phyloP scores from a whole-genome alignment of 2,888 invertebrate genomes.

The Esperia sulphurella region DNA sequence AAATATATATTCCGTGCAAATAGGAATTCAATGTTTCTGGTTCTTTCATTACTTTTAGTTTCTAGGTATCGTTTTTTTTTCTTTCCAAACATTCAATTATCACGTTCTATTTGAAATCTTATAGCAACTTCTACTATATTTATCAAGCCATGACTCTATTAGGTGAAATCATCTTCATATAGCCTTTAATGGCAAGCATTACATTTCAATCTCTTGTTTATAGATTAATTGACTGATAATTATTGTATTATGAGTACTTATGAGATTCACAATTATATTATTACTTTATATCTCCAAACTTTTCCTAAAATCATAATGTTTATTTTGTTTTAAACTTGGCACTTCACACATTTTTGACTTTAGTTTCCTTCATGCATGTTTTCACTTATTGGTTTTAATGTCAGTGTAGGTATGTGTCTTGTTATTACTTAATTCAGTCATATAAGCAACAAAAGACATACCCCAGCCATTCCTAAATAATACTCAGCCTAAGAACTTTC shows the following conservation, averaged over 20 bases:
- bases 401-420: neutral
- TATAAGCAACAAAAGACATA: too few relatives aligned
- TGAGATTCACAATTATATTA: slow-evolving; percentile 15
- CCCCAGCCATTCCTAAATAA: too few relatives aligned
- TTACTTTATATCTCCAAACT: neutral
- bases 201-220: slow-evolving; percentile 28
- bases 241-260: slow-evolving; percentile 17
- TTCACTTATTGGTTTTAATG: too few relatives aligned
- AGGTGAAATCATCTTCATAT: slow-evolving; percentile 8
- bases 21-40: too few relatives aligned
- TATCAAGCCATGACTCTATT: slow-evolving; percentile 10
- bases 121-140: slow-evolving; percentile 6
- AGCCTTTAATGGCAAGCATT: slow-evolving; percentile 21
- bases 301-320: neutral
- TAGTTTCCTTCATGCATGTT: too few relatives aligned
- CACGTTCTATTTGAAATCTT: slow-evolving; percentile 5
- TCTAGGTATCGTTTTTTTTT: neutral
- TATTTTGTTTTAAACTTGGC: neutral
- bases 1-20: too few relatives aligned
- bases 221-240: slow-evolving; percentile 26
- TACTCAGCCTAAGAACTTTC: neutral
- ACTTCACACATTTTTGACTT: too few relatives aligned
- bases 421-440: neutral
- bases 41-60: neutral
- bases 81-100: slow-evolving; percentile 5